Evolutionary conservation across 1,140 invertebrate genomes (phyloP).

Genomic region (Scylla paramamosain): DNA sequence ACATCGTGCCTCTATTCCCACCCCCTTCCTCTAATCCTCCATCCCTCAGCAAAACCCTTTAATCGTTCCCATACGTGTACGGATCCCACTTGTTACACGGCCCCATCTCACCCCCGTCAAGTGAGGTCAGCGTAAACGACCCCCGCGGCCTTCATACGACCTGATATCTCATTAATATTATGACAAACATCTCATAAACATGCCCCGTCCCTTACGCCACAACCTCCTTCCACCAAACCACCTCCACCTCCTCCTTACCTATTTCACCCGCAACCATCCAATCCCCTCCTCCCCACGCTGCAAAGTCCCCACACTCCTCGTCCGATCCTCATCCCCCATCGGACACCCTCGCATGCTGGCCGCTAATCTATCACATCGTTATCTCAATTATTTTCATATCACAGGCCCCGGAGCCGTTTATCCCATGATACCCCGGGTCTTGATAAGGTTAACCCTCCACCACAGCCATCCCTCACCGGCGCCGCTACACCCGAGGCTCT

Average conservation of each 20-base stretch:
- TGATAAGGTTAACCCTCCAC: neutral
- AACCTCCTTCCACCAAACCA: neutral
- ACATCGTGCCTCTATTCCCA: neutral
- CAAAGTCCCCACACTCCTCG: neutral
- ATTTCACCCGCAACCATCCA: neutral
- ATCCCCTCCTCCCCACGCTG: neutral
- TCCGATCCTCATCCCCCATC: neutral
- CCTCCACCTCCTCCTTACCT: neutral
- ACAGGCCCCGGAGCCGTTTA: constrained; percentile 25
- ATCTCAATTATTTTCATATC: constrained; percentile 74
- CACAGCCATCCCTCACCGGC: neutral
- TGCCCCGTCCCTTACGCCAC: neutral
- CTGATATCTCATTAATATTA: constrained; percentile 68
- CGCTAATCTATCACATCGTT: constrained; percentile 67
- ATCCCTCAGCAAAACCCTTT: neutral
- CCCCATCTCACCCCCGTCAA: constrained; percentile 28
- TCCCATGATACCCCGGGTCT: constrained; percentile 29
- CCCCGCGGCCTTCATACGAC: constrained; percentile 48
- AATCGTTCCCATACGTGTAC: constrained; percentile 44
- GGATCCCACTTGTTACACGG: constrained; percentile 54
- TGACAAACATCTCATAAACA: constrained; percentile 66
- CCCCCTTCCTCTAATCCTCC: neutral
- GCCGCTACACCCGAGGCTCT: neutral
- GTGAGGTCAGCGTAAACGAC: constrained; percentile 35
- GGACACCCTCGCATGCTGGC: constrained; percentile 44